Evolutionary conservation across 2,888 invertebrate genomes (phyloP), one percentile per base, ranked within the genome.

Genomic region (Tachina grossa): DNA sequence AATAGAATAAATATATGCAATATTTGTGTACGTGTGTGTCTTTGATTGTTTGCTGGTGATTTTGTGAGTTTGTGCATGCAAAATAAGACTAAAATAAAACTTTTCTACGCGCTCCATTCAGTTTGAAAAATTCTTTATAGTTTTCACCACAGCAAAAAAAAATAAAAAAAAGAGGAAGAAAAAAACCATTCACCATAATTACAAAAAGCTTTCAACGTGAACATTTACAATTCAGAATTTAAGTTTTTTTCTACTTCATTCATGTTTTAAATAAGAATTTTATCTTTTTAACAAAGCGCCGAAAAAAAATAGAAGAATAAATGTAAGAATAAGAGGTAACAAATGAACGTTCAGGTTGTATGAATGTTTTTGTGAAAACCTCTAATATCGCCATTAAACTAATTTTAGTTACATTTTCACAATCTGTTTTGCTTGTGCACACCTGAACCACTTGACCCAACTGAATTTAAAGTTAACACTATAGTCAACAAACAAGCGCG

Each of bases 381-480:
- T 61, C 83, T 85, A 80, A 85, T 83, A 83, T 79, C 66, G 49
- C 85, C 83, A 80, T 83, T 80, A 85, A 85, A 85, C 83, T 76
- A 85, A 85, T 83, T 85, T 80, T 77, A 83, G 83, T 83, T 85
- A 83, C 79, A 80, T 80, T 85, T 83, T 85, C 66, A 55, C 79
- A 85, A 85, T 85, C 79, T 85, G 83, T 76, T 85, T 75, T 83
- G 55, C 55, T 68, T 76, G 61, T 79, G 76, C 71, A 80, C 83
- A 85, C 85, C 85, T 85, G 85, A 85, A 83, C 83, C 83, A 80
- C 79, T 83, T 85, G 83, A 85, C 79, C 85, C 71, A 80, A 85
- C 72, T 63, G 69, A 79, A 83, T 79, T 76, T 75, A 59, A 79
- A 85, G 66, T 85, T 76, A 83, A 79, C 76, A 76, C 79, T 66